Evolutionary conservation across 1,140 invertebrate genomes (phyloP).

Genomic region (Limonius californicus): DNA sequence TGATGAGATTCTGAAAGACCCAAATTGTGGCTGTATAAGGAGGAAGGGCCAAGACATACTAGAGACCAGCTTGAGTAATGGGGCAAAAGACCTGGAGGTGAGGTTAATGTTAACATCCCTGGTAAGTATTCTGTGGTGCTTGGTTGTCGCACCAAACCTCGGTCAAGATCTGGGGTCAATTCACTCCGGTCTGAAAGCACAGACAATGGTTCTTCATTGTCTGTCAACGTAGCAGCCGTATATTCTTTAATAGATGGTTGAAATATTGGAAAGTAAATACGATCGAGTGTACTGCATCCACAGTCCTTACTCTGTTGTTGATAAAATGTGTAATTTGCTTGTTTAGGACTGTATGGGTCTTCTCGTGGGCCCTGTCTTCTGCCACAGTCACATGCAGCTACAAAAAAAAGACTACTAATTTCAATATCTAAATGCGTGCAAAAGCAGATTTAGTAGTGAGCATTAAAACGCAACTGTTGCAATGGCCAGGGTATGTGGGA

Average conservation of each 20-base stretch:
- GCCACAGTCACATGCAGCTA: slow-evolving; percentile 86
- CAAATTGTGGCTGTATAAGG: slow-evolving; percentile 85
- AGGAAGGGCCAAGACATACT: slow-evolving; percentile 84
- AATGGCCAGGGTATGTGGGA: too few species aligned
- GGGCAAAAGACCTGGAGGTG: slow-evolving; percentile 74
- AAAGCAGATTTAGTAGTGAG: too few species aligned
- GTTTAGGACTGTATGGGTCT: slow-evolving; percentile 81
- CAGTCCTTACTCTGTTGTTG: slow-evolving; percentile 69
- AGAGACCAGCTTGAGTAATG: slow-evolving; percentile 92
- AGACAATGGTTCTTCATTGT: slow-evolving; percentile 36
- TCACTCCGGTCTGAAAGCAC: slow-evolving; percentile 35
- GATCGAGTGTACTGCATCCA: slow-evolving; percentile 65
- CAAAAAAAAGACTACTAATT: too few species aligned
- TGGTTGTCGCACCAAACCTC: slow-evolving; percentile 60
- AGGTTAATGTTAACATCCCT: slow-evolving; percentile 81
- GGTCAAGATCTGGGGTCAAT: slow-evolving; percentile 32
- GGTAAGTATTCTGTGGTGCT: slow-evolving; percentile 88
- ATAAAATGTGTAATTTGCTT: slow-evolving; percentile 88
- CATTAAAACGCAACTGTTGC: too few species aligned
- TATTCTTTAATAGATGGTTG: slow-evolving; percentile 71
- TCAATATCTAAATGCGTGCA: not conserved
- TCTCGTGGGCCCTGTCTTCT: slow-evolving; percentile 76
- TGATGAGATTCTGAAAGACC: slow-evolving; percentile 73
- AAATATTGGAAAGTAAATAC: slow-evolving; percentile 77
- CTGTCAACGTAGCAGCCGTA: slow-evolving; percentile 35